Evolutionary conservation across 2,888 invertebrate genomes (phyloP), one percentile per base, ranked within the genome.

Genomic region (Melipona bicolor): DNA sequence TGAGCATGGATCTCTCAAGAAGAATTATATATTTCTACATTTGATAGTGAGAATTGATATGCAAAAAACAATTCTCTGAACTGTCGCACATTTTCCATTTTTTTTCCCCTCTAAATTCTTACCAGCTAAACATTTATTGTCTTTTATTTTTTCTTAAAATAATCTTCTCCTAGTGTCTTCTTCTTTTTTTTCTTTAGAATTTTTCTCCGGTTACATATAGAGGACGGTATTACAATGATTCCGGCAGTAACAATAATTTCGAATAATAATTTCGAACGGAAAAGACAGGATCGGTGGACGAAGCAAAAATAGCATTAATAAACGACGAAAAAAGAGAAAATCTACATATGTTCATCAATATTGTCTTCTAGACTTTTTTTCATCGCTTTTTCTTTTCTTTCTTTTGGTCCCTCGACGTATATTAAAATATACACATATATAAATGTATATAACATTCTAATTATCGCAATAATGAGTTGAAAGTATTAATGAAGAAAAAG

Each of bases 1-100:
- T 92, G 92, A 92, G 92, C 92, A 89, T 91, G 81, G 72, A 87
- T 88, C 81, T 70, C 72, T 78, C 79, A 72, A 85, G 69, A 62
- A 69, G 32, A 59, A 32, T 73, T 24, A 19, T 19, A 36, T 74
- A 65, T 36, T 65, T 65, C 64, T 74, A 74, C n/a, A 52, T 9
- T 36, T 43, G 27, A n/a, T 36, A 64, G 43, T n/a, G n/a, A 70
- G 19, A 77, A 52, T 68, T 69, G 77, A 36, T 69, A 62, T 52
- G 36, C 15, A 15, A 59, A 64, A 43, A 54, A 74, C 65, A 54
- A 74, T 54, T 43, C 19, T 24, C 5, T 32, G n/a, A 74, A n/a
- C 61, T 61, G 32, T 56, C 56, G 17, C 27, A 50, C 49, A 21
- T 59, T 59, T 59, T 59, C 56, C 49, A 6, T 64, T 75, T 67